A percentile compares a stretch with the other conserved stretches of the same genome.
Conservation (phyloP, 2,888 invertebrate species). For the Himalopsyche japonica region DNA sequence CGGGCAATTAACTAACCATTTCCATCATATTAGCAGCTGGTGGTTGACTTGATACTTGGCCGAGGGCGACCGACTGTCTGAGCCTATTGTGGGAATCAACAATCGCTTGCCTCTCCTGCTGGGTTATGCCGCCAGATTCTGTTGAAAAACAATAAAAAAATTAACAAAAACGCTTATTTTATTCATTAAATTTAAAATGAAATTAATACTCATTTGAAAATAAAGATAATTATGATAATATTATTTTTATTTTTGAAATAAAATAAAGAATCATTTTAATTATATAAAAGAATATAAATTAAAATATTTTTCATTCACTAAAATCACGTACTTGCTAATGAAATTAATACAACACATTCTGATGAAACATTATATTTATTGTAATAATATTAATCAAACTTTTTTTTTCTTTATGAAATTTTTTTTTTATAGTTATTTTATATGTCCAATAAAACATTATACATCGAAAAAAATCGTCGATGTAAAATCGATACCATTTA, state of each 20-base stretch:
- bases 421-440: too few species aligned
- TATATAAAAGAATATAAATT: too few species aligned
- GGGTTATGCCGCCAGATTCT: slow-evolving; percentile 70
- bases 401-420: too few species aligned
- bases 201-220: not conserved
- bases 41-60: slow-evolving; percentile 74
- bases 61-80: slow-evolving; percentile 77
- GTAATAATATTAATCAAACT: too few species aligned
- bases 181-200: not conserved
- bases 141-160: slow-evolving; percentile 42
- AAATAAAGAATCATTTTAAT: not conserved
- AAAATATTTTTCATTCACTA: too few species aligned
- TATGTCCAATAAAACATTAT: too few species aligned
- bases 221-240: not conserved
- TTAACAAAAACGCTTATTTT: not conserved
- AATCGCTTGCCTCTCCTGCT: slow-evolving; percentile 74
- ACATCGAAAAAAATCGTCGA: too few species aligned
- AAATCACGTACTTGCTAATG: too few species aligned
- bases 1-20: slow-evolving; percentile 62
- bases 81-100: slow-evolving; percentile 81
- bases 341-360: too few species aligned
- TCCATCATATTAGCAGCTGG: slow-evolving; percentile 86
- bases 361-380: too few species aligned
- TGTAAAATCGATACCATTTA: too few species aligned
- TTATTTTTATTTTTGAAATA: not conserved